Evolutionary conservation across 2,797 vertebrate species (phyloP).

Genomic region (Anabacerthia variegaticeps): DNA sequence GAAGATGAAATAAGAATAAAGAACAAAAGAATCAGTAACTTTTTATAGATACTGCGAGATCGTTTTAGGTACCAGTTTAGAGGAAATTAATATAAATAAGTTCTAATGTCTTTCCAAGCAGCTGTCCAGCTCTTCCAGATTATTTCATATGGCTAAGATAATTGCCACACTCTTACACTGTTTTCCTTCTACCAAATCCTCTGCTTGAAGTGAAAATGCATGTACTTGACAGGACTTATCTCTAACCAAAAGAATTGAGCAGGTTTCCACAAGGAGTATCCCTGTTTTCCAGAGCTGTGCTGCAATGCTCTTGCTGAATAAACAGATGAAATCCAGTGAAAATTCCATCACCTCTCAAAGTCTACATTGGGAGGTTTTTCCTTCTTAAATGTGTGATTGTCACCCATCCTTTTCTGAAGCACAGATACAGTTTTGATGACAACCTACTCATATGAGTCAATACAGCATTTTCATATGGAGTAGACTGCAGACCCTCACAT

Average conservation of each 20-base stretch:
- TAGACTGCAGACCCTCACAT: background rate
- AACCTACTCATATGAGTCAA: slow-evolving; percentile 28
- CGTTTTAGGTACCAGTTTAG: background rate
- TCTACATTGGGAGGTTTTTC: background rate
- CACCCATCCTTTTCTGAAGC: background rate
- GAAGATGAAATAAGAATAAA: background rate
- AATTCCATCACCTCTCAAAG: background rate
- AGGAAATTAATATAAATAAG: background rate
- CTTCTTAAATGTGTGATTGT: background rate
- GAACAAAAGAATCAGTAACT: background rate
- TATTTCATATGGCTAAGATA: background rate
- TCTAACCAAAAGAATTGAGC: background rate
- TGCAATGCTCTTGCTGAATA: background rate
- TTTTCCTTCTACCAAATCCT: background rate
- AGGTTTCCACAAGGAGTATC: background rate
- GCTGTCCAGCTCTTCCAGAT: background rate
- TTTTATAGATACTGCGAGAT: background rate
- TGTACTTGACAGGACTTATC: background rate
- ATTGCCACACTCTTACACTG: background rate
- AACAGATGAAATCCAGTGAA: background rate
- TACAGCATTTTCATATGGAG: background rate
- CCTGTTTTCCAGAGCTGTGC: background rate
- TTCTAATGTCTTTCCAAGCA: background rate
- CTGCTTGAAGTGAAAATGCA: background rate
- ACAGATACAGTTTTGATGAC: background rate